phyloP scores from a whole-genome alignment of 2,797 vertebrate species.

The Ataeniobius toweri region DNA sequence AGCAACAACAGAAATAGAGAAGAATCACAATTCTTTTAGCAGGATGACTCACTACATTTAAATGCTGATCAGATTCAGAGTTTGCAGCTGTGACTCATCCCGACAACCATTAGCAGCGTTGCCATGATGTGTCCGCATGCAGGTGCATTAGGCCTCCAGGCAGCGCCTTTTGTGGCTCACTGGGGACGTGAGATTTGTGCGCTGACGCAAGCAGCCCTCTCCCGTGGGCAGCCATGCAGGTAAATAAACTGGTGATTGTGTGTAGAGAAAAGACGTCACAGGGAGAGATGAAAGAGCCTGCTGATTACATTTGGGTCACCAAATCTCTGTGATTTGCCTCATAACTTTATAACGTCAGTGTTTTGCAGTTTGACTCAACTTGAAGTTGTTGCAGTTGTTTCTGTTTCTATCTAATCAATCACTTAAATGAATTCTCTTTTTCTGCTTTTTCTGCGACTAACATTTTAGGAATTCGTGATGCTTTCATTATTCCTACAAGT shows the following conservation, averaged over 20 bases:
- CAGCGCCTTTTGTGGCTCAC: slow-evolving; percentile 43
- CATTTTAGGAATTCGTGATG: neutral
- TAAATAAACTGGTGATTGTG: slow-evolving; percentile 69
- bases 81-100: slow-evolving; percentile 24
- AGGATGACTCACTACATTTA: slow-evolving; percentile 11
- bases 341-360: neutral
- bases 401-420: neutral
- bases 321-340: neutral
- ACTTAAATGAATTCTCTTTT: neutral
- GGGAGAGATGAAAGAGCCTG: slow-evolving; percentile 30
- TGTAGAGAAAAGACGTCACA: slow-evolving; percentile 40
- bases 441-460: neutral
- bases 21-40: neutral
- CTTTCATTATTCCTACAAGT: neutral
- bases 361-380: neutral
- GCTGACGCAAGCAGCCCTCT: slow-evolving; percentile 70
- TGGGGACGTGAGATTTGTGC: slow-evolving; percentile 53
- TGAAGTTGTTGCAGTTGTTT: neutral
- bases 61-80: slow-evolving; percentile 29
- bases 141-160: slow-evolving; percentile 40
- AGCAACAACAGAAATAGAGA: neutral
- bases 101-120: slow-evolving; percentile 52
- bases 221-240: slow-evolving; percentile 59
- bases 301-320: slow-evolving; percentile 36
- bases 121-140: slow-evolving; percentile 50